These are phyloP conservation scores for Lutjanus argentimaculatus DNA, from an alignment of 2,797 vertebrate species.

Conservation along the genomic window DNA sequence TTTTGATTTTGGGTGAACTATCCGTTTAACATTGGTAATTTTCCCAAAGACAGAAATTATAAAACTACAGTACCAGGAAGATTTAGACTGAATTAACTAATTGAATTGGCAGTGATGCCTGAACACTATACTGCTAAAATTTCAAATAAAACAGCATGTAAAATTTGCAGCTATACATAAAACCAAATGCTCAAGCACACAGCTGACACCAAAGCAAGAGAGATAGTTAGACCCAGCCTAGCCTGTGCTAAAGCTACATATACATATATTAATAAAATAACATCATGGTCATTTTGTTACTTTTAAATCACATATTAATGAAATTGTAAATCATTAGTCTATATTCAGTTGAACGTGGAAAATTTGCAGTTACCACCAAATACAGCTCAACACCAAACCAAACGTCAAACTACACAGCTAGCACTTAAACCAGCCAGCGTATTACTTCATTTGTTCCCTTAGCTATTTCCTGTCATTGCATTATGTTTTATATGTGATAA, in stretches of 20 bases:
- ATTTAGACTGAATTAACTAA: not conserved
- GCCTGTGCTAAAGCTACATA: not conserved
- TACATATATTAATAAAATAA: not conserved
- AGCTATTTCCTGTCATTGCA: no score
- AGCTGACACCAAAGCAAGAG: not conserved
- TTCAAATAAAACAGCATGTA: not conserved
- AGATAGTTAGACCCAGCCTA: not conserved
- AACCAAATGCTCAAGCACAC: not conserved
- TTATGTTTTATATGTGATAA: no score
- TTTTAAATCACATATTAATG: no score
- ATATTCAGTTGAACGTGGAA: no score
- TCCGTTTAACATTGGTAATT: not conserved
- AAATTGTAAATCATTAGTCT: not conserved
- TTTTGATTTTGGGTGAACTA: no score
- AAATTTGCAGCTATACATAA: not conserved
- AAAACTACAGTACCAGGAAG: not conserved
- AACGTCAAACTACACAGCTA: no score
- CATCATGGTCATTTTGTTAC: not conserved
- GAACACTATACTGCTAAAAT: no score
- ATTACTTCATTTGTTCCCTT: no score
- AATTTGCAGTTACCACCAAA: no score
- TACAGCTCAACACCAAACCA: no score
- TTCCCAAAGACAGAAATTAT: not conserved
- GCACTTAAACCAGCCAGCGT: no score
- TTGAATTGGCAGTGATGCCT: not conserved